Evolutionary conservation across 2,888 invertebrate genomes (phyloP).

Genomic region (Athalia circularis): DNA sequence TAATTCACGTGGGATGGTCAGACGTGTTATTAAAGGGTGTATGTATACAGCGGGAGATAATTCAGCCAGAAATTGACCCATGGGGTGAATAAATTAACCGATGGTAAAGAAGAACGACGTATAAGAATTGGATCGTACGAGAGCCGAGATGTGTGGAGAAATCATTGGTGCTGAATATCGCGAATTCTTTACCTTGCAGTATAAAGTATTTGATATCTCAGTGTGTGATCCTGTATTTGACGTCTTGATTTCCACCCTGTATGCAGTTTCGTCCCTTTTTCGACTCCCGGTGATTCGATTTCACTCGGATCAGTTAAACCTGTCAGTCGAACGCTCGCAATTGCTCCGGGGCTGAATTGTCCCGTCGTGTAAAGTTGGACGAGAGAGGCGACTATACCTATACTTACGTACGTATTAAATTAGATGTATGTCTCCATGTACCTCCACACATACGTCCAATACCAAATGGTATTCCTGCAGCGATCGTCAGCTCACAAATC

Average conservation of each 20-base stretch:
- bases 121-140: no score
- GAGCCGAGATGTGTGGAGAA: no score
- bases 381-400: neutral
- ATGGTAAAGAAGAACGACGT: no score
- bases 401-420: neutral
- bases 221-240: slow-evolving; percentile 21
- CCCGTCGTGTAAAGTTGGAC: neutral
- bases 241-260: slow-evolving; percentile 10
- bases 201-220: neutral
- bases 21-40: no score
- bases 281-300: slow-evolving; percentile 27
- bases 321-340: slow-evolving; percentile 34
- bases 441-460: neutral
- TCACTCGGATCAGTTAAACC: slow-evolving; percentile 40
- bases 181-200: no score
- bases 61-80: no score
- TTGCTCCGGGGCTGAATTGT: slow-evolving; percentile 34
- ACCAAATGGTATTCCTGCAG: neutral
- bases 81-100: no score
- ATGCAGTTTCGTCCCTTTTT: slow-evolving; percentile 9
- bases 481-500: neutral
- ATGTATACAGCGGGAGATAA: no score
- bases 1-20: no score
- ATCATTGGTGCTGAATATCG: no score
- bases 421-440: neutral